Evolutionary conservation across 2,797 vertebrate species (phyloP), one percentile per base, ranked within the genome.

Genomic region (Ceryle rudis): DNA sequence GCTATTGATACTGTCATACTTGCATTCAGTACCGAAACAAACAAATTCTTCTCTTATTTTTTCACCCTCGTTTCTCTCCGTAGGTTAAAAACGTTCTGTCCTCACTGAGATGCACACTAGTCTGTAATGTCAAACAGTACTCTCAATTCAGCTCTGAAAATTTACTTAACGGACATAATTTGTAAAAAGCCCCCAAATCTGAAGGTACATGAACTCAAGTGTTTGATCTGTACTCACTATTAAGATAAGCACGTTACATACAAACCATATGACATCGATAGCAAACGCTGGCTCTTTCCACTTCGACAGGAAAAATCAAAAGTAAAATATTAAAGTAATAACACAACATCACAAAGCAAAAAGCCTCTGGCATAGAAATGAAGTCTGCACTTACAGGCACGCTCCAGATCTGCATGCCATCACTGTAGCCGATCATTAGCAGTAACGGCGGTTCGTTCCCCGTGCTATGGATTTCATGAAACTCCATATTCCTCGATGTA

Each of bases 331-430:
- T 3, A 0, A 65, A 58, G 12, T 2, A 58, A 0, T 3, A 41
- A 64, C 3, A 33, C 11, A 37, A 4, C 3, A 18, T 1, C 5
- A 69, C 28, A 16, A 22, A 28, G 2, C 47, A 23, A 23, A 62
- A 31, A 60, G 17, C 11, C 28, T 28, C 37, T 41, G 31, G 44
- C 47, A 23, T 8, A n/a, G 39, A 31, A 42, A 55, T 2, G 49
- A 70, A 44, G 17, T 81, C 81, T 37, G 42, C 84, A 99, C 99
- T 99, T 96, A 99, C 99, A 94, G 99, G 99, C 62, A 99, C 96
- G 72, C 99, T 99, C 99, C 99, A 99, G 94, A 99, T 98, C 97
- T 99, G 99, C 98, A 99, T 99, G 75, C 99, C 99, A 39, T 99
- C 99, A 9, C 99, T 98, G 96, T 99, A 99, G 3, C 99, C 99